Evolutionary conservation across 2,888 invertebrate species (phyloP).

Genomic region (Epistrophe grossulariae): DNA sequence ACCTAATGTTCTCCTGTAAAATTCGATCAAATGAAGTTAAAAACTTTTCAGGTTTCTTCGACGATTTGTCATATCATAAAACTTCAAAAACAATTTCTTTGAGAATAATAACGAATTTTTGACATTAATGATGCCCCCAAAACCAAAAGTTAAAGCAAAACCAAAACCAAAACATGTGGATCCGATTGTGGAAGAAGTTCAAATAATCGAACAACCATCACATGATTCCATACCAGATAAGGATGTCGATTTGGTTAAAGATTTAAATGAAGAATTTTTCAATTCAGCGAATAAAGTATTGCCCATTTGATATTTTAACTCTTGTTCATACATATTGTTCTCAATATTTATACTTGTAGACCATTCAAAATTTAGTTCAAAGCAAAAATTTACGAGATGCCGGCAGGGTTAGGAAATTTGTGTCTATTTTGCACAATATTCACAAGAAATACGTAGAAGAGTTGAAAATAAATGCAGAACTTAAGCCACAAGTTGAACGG

Average conservation of each 20-base stretch:
- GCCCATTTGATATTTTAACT: not conserved
- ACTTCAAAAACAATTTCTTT: not conserved
- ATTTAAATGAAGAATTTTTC: conserved; percentile 80
- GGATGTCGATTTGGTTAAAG: conserved; percentile 79
- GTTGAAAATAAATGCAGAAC: conserved; percentile 70
- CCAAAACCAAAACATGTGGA: conserved; percentile 64
- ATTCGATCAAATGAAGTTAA: no score
- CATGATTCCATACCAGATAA: conserved; percentile 74
- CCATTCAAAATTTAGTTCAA: conserved; percentile 78
- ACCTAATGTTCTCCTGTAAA: no score
- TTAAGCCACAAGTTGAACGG: conserved; percentile 76
- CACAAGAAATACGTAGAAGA: conserved; percentile 78
- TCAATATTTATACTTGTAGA: conserved; percentile 49
- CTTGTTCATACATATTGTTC: not conserved
- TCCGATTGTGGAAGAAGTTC: conserved; percentile 47
- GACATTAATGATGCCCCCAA: conserved; percentile 72
- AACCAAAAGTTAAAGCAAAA: conserved; percentile 74
- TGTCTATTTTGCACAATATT: conserved; percentile 79
- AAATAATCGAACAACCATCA: conserved; percentile 75
- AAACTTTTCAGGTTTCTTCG: not conserved
- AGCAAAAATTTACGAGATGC: conserved; percentile 78
- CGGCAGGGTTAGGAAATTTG: conserved; percentile 78
- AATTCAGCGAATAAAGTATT: conserved; percentile 72
- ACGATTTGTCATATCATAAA: not conserved
- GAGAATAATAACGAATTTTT: not conserved